phyloP scores from a whole-genome alignment of 2,113 vertebrate species.

The Phylloscopus whistleri region DNA sequence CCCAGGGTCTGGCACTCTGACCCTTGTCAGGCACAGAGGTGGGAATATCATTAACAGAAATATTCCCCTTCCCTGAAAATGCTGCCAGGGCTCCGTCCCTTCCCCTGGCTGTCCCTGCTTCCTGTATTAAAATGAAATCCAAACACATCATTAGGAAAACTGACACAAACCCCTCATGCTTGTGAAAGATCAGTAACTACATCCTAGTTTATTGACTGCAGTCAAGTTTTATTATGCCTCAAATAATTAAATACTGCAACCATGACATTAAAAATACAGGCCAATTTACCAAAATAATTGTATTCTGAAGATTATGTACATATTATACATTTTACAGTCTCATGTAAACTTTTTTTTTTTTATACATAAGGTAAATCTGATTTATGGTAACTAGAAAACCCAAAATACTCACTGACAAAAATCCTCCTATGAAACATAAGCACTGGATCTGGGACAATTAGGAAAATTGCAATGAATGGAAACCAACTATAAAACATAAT shows the following conservation, averaged over 20 bases:
- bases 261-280: slow-evolving; percentile 79
- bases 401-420: slow-evolving; percentile 51
- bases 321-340: slow-evolving; percentile 84
- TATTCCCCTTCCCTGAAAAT: neutral
- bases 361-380: slow-evolving; percentile 72
- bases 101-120: neutral
- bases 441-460: neutral
- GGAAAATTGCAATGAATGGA: slow-evolving; percentile 12
- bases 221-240: slow-evolving; percentile 69
- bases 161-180: neutral
- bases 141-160: neutral
- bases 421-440: slow-evolving; percentile 56
- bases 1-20: neutral
- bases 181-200: neutral
- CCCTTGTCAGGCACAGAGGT: neutral
- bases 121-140: rapidly evolving
- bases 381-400: slow-evolving; percentile 65
- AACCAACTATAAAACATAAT: slow-evolving; percentile 50
- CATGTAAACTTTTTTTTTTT: slow-evolving; percentile 67
- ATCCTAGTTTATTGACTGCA: slow-evolving; percentile 70
- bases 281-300: slow-evolving; percentile 82
- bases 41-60: neutral
- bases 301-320: slow-evolving; percentile 83
- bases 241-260: slow-evolving; percentile 80
- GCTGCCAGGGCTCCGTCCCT: neutral